Evolutionary conservation across 2,888 invertebrate species (phyloP).

Genomic region (Caenorhabditis auriculariae): DNA sequence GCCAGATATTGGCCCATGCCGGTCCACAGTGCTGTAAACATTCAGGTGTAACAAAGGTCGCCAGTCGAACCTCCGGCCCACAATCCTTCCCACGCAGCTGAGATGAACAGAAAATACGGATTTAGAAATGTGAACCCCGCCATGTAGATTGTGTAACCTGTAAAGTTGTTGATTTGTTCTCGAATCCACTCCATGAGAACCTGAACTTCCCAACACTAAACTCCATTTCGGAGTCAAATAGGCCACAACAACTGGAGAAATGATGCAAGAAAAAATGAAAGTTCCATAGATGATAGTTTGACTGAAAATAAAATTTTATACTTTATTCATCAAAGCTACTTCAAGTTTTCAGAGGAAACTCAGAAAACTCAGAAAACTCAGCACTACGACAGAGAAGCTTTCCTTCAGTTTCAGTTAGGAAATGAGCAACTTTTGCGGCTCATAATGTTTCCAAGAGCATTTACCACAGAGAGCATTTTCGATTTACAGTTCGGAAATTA

Average conservation of each 20-base stretch:
- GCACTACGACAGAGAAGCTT: too few relatives aligned
- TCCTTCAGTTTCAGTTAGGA: too few relatives aligned
- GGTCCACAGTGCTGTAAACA: conserved; percentile 21
- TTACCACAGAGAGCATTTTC: too few relatives aligned
- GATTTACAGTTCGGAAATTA: too few relatives aligned
- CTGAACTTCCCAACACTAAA: conserved; percentile 14
- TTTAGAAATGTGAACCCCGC: conserved; percentile 18
- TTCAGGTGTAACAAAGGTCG: neutral
- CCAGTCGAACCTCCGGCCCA: conserved; percentile 10
- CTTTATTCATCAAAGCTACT: neutral
- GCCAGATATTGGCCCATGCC: conserved; percentile 24
- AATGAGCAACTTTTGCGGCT: too few relatives aligned
- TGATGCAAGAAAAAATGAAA: conserved; percentile 16
- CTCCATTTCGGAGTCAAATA: conserved; percentile 12
- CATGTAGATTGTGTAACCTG: conserved; percentile 19
- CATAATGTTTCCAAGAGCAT: too few relatives aligned
- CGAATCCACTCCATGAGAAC: too few relatives aligned
- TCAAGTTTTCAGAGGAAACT: too few relatives aligned
- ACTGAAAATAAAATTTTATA: neutral
- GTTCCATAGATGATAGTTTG: conserved; percentile 27
- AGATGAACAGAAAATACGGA: conserved; percentile 16
- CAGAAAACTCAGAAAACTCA: too few relatives aligned
- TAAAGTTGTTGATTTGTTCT: neutral
- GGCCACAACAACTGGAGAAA: conserved; percentile 18
- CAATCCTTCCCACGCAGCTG: conserved; percentile 17